These are phyloP conservation scores for Philereme transversata DNA, from an alignment of 2,888 invertebrate genomes.

Conservation along the genomic window DNA sequence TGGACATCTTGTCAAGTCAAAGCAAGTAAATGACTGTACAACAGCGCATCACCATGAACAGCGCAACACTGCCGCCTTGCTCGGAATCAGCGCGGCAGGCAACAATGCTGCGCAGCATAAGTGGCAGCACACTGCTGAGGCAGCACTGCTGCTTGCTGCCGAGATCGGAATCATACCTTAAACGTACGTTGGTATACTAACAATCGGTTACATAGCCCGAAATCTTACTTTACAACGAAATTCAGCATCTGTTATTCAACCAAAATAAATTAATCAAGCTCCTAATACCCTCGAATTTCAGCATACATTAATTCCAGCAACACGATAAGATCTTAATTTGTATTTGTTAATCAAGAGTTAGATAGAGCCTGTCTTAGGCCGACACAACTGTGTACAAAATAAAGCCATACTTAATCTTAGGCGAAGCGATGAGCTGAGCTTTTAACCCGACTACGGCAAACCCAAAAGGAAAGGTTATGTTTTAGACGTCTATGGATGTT, in stretches of 20 bases:
- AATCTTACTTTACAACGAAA: too few species aligned
- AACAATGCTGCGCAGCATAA: too few species aligned
- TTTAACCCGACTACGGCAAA: neutral
- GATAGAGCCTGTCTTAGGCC: slow-evolving; percentile 18
- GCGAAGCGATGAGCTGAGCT: slow-evolving; percentile 10
- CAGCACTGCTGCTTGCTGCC: too few species aligned
- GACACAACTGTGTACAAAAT: slow-evolving; percentile 3
- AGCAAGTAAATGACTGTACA: too few species aligned
- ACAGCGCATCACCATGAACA: too few species aligned
- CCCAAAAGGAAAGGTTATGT: neutral
- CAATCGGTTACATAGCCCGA: too few species aligned
- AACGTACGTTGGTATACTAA: too few species aligned
- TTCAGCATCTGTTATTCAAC: neutral
- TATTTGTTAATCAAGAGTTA: slow-evolving; percentile 37
- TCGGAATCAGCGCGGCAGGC: too few species aligned
- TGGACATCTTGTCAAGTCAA: too few species aligned
- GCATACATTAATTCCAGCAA: slow-evolving; percentile 21
- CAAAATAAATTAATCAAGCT: slow-evolving; percentile 2
- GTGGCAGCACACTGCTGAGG: too few species aligned
- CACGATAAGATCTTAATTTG: slow-evolving; percentile 38
- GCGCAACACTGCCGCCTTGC: too few species aligned
- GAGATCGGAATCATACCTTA: too few species aligned
- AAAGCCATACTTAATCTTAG: slow-evolving; percentile 1
- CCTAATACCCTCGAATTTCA: slow-evolving; percentile 8
- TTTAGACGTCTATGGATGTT: neutral